Evolutionary conservation across 2,888 invertebrate species (phyloP).

Genomic region (Lithophane ornitopus): DNA sequence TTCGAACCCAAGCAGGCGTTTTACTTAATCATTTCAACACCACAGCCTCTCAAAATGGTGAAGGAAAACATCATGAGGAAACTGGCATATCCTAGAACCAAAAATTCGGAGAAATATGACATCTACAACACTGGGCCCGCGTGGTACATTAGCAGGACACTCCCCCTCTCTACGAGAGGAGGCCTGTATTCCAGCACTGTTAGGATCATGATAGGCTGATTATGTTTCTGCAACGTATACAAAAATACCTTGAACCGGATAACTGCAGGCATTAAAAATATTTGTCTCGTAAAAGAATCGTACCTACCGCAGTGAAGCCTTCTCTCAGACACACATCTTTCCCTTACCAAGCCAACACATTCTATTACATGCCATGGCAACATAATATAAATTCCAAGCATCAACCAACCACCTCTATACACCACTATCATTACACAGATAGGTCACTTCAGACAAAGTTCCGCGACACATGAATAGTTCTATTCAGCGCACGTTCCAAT

Average conservation of each 20-base stretch:
- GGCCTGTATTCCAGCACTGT: no score
- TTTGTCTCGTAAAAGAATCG: background rate
- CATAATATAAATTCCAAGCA: slow-evolving; percentile 19
- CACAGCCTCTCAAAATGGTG: no score
- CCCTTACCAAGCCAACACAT: background rate
- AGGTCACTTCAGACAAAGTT: slow-evolving; percentile 31
- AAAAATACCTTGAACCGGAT: background rate
- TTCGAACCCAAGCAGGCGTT: no score
- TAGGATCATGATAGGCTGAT: no score
- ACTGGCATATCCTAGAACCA: no score
- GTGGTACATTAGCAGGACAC: no score
- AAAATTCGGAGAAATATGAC: no score
- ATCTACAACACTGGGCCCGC: no score
- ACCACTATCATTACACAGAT: slow-evolving; percentile 13
- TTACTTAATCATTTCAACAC: no score
- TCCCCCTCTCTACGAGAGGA: no score
- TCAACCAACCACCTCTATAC: background rate
- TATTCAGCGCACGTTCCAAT: slow-evolving; percentile 53
- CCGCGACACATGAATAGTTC: slow-evolving; percentile 38
- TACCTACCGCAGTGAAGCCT: background rate
- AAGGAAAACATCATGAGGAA: no score
- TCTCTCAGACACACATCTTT: background rate
- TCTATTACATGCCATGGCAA: background rate
- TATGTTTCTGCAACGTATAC: background rate
- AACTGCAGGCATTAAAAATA: background rate